A percentile compares a stretch with the other conserved stretches of the same genome.
phyloP scores from a whole-genome alignment of 1,140 invertebrate species.

The Cotesia typhae region DNA sequence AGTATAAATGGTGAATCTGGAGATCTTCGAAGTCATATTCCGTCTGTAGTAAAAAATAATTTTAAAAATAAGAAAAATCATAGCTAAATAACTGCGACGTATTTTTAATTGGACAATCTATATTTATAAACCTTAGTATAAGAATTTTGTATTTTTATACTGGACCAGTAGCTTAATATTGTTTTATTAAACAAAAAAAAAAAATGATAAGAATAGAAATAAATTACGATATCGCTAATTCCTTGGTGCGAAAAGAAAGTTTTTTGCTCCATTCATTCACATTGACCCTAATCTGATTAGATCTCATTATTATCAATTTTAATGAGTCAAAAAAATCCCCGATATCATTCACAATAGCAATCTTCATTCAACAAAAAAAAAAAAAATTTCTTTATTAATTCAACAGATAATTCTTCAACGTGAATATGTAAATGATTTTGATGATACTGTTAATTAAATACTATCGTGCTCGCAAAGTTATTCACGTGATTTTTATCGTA shows the following conservation, averaged over 20 bases:
- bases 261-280: neutral
- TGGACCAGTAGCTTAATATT: neutral
- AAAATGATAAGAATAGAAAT: neutral
- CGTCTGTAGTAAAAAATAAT: no score
- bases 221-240: neutral
- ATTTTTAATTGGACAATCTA: no score
- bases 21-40: neutral
- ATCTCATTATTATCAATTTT: conserved; percentile 5
- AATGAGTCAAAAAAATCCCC: conserved; percentile 16
- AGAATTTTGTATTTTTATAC: no score
- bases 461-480: no score
- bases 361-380: neutral
- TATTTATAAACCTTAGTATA: no score
- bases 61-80: no score
- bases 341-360: neutral
- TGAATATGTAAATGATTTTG: no score
- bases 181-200: neutral
- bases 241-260: neutral
- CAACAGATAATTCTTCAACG: neutral
- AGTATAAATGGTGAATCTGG: neutral
- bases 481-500: no score
- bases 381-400: neutral
- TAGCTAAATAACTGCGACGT: no score
- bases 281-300: conserved; percentile 16
- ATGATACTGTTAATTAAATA: no score